Percentiles rank a stretch among this genome's conserved stretches.
These are phyloP conservation scores for Chionoecetes opilio DNA, from an alignment of 1,140 invertebrate species.

Conservation along the genomic window DNA sequence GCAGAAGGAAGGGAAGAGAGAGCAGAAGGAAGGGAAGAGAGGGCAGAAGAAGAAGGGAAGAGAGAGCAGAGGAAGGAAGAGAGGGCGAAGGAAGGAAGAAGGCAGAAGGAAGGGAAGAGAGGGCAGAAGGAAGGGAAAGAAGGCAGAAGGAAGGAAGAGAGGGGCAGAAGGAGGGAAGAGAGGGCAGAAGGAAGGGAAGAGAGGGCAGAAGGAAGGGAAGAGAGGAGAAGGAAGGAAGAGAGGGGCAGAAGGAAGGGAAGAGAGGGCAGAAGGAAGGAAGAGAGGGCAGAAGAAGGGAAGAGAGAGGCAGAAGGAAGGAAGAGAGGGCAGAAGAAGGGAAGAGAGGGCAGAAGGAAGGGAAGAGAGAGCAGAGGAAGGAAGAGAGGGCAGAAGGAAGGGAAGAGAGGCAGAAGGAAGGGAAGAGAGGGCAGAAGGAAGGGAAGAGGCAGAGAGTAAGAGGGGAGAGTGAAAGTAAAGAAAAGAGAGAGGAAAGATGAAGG, in stretches of 20 bases:
- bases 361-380: background rate
- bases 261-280: background rate
- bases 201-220: slow-evolving; percentile 5
- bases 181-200: background rate
- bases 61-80: background rate
- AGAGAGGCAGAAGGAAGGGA: background rate
- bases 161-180: background rate
- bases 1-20: no score
- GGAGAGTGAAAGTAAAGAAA: no score
- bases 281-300: background rate
- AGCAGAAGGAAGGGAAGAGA: background rate
- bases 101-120: no score
- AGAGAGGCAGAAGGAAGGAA: background rate
- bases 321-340: background rate
- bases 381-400: background rate
- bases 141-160: background rate
- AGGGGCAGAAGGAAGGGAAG: background rate
- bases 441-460: no score
- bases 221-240: background rate
- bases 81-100: background rate
- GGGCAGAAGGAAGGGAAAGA: slow-evolving; percentile 10
- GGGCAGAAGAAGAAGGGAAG: background rate
- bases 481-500: no score
- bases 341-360: background rate
- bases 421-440: no score